A percentile compares a stretch with the other conserved stretches of the same genome.
Evolutionary conservation across 2,113 vertebrate genomes (phyloP).

Genomic region (Thryonomys swinderianus): DNA sequence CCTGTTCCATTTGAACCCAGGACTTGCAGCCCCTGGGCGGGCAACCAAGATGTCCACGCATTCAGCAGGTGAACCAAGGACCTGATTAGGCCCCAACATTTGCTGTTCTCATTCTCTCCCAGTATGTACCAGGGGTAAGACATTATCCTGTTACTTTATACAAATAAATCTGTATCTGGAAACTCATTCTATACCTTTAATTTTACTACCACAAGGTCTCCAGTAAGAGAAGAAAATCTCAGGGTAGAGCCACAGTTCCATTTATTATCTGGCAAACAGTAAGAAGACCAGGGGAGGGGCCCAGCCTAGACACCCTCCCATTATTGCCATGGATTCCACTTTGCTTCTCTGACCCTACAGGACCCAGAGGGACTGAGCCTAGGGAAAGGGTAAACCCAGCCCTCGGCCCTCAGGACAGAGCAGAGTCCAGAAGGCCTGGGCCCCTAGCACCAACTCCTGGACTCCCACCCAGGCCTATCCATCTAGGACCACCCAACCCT

Average conservation of each 20-base stretch:
- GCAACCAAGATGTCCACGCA: neutral
- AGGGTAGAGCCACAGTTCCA: constrained; percentile 72
- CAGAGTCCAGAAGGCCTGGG: constrained; percentile 70
- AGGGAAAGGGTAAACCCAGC: constrained; percentile 38
- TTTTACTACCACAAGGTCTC: neutral
- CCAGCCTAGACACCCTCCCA: constrained; percentile 71
- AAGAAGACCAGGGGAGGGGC: constrained; percentile 72
- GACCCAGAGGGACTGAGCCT: constrained; percentile 28
- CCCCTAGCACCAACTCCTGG: constrained; percentile 78
- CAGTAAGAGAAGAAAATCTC: constrained; percentile 64
- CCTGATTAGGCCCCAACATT: neutral
- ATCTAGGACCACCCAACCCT: constrained; percentile 7
- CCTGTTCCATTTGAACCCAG: neutral
- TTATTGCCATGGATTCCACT: constrained; percentile 80
- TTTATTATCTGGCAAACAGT: constrained; percentile 80
- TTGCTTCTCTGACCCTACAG: constrained; percentile 65
- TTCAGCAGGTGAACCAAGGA: neutral
- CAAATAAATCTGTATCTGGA: constrained; percentile 72
- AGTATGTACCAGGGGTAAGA: neutral
- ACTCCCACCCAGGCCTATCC: constrained; percentile 58
- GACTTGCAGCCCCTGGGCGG: neutral
- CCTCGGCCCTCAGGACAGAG: constrained; percentile 57
- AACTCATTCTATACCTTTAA: constrained; percentile 1
- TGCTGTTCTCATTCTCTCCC: neutral
- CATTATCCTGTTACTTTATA: neutral